These are phyloP conservation scores for Lepidurus packardi DNA, from an alignment of 1,140 invertebrate species.

Conservation along the genomic window DNA sequence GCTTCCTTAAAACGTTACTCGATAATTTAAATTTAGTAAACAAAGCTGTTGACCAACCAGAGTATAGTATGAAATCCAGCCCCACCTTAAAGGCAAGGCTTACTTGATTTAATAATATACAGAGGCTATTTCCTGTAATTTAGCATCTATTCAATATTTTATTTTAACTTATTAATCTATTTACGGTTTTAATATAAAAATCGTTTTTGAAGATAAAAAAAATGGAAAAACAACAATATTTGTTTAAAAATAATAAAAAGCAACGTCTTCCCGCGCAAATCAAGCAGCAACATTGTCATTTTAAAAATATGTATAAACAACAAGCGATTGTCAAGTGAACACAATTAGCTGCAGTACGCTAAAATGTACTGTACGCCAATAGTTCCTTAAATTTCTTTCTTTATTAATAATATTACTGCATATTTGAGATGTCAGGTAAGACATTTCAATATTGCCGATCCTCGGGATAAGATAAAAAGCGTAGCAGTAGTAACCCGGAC, in stretches of 20 bases:
- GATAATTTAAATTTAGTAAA: no score
- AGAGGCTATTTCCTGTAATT: no score
- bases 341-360: not conserved
- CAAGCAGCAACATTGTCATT: not conserved
- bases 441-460: not conserved
- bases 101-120: no score
- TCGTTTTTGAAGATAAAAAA: no score
- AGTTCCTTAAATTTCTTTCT: not conserved
- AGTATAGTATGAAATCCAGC: no score
- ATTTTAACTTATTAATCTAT: no score
- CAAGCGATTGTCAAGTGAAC: not conserved
- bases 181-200: no score
- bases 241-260: not conserved
- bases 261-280: not conserved
- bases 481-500: not conserved
- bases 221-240: no score
- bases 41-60: no score
- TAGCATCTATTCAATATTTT: no score
- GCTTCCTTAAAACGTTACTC: no score
- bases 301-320: not conserved
- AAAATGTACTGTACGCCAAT: not conserved
- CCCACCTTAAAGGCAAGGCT: no score
- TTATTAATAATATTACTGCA: not conserved
- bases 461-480: not conserved
- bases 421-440: not conserved